Conservation (phyloP, 2,113 vertebrate species). For the Chloebia gouldiae region DNA sequence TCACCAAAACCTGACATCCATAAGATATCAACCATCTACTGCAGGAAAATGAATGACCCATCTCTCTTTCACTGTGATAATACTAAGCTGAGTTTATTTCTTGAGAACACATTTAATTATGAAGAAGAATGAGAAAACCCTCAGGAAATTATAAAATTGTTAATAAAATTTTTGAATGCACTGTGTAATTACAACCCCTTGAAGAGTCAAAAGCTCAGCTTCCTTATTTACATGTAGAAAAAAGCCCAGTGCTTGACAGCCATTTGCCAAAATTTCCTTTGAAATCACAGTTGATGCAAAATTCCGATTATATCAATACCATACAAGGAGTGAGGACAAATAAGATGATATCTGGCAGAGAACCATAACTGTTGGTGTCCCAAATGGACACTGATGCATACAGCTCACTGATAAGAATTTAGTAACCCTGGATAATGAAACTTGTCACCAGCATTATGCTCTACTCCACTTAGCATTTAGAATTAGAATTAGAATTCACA, state of each 20-base stretch:
- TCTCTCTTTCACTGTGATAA: background rate
- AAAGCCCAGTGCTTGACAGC: background rate
- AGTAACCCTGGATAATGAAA: background rate
- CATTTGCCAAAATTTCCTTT: background rate
- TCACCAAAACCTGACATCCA: background rate
- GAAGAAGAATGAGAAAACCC: background rate
- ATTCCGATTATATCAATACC: background rate
- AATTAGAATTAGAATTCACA: background rate
- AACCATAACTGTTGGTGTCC: background rate
- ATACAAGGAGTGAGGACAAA: background rate
- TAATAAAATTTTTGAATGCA: background rate
- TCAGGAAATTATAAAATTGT: background rate
- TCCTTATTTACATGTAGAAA: background rate
- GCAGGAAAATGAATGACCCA: background rate
- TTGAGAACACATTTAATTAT: background rate
- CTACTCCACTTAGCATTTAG: background rate
- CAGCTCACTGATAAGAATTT: background rate
- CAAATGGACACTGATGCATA: background rate
- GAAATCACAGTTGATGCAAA: background rate
- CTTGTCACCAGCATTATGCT: background rate
- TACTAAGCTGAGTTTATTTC: constrained; percentile 4
- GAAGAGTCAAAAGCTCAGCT: background rate
- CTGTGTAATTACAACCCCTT: background rate
- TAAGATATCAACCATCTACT: background rate
- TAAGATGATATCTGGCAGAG: background rate